Conservation (phyloP, 2,888 invertebrate species). For the Sinodicranocentrus sp. region DNA sequence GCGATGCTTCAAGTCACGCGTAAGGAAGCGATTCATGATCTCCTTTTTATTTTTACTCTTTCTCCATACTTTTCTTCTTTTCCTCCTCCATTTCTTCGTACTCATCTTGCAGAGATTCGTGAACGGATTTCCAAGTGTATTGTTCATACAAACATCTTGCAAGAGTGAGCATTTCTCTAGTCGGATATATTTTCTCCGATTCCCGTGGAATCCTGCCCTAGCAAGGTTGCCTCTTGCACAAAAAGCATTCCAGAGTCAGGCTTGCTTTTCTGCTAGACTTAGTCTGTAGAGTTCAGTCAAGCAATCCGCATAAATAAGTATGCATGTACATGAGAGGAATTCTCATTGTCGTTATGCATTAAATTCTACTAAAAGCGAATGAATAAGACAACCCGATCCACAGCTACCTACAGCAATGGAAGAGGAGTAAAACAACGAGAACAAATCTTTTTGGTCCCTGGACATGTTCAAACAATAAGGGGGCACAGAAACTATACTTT, state of each 20-base stretch:
- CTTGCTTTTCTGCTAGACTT: slow-evolving; percentile 9
- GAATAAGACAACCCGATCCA: slow-evolving; percentile 56
- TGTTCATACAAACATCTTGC: slow-evolving; percentile 64
- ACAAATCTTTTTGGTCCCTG: slow-evolving; percentile 53
- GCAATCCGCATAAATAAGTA: slow-evolving; percentile 62
- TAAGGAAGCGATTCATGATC: slow-evolving; percentile 67
- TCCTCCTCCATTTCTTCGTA: slow-evolving; percentile 49
- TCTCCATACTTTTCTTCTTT: slow-evolving; percentile 18
- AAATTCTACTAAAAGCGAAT: slow-evolving; percentile 65
- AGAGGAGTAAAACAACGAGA: slow-evolving; percentile 57
- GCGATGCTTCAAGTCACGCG: slow-evolving; percentile 62
- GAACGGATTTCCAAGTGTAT: slow-evolving; percentile 73
- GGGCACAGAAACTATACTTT: background rate
- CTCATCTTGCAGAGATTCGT: slow-evolving; percentile 69
- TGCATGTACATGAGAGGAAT: slow-evolving; percentile 55
- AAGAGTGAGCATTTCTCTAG: too few relatives aligned
- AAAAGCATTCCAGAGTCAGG: slow-evolving; percentile 13
- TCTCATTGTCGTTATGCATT: slow-evolving; percentile 65
- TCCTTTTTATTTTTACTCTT: slow-evolving; percentile 4
- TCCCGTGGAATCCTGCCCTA: background rate
- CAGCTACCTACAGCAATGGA: background rate
- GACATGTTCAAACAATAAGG: slow-evolving; percentile 56
- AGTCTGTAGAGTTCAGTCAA: slow-evolving; percentile 41
- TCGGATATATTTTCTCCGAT: slow-evolving; percentile 3
- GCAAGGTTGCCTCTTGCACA: background rate